Evolutionary conservation across 2,113 vertebrate genomes (phyloP).

Genomic region (Seriola aureovittata): DNA sequence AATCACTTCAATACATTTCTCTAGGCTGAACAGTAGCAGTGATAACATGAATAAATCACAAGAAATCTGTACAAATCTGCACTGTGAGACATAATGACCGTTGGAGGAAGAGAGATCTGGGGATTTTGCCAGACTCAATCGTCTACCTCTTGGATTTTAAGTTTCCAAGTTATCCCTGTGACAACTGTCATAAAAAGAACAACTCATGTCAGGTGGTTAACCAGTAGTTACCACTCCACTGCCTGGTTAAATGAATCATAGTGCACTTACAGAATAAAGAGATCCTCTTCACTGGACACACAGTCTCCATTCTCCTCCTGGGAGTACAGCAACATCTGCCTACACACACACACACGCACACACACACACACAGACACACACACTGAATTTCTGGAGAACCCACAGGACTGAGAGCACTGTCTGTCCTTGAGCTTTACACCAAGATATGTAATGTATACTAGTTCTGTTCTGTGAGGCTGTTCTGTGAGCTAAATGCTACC

Average conservation of each 20-base stretch:
- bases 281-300: conserved; percentile 94
- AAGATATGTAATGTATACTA: neutral
- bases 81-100: neutral
- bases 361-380: conserved; percentile 31
- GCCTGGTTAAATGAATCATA: conserved; percentile 14
- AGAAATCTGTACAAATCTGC: neutral
- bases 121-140: neutral
- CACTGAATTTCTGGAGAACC: neutral
- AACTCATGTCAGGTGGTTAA: neutral
- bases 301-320: conserved; percentile 94
- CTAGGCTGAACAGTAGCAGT: neutral
- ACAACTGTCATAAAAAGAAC: neutral
- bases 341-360: conserved; percentile 68
- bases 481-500: neutral
- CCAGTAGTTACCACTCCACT: neutral
- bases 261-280: conserved; percentile 94
- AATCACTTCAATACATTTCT: neutral
- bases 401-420: neutral
- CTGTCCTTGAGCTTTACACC: no score
- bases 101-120: neutral
- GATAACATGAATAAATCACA: neutral
- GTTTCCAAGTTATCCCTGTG: neutral
- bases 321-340: conserved; percentile 95
- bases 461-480: neutral
- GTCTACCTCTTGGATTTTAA: neutral